Conservation (phyloP, 2,888 invertebrate species). For the Dolomedes plantarius region DNA sequence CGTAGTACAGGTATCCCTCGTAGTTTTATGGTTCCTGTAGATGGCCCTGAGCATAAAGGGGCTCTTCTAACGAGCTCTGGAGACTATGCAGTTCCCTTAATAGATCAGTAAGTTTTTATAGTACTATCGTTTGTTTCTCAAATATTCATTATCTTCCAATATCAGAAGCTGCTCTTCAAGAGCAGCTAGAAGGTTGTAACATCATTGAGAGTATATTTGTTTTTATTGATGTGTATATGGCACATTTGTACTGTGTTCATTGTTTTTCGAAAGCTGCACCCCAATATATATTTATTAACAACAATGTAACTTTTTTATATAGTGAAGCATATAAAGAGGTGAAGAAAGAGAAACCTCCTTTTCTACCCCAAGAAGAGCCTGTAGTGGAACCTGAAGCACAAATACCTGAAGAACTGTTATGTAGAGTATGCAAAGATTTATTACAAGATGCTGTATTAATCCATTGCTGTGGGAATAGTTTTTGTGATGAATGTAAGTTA, state of each 20-base stretch:
- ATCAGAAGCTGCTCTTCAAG: too few relatives aligned
- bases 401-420: slow-evolving; percentile 93
- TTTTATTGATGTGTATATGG: too few relatives aligned
- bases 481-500: slow-evolving; percentile 98
- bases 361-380: slow-evolving; percentile 80
- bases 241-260: too few relatives aligned
- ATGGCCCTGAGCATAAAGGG: slow-evolving; percentile 90
- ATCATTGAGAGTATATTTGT: too few relatives aligned
- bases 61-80: slow-evolving; percentile 93
- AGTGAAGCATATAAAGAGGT: slow-evolving; percentile 87
- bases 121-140: background rate
- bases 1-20: slow-evolving; percentile 98
- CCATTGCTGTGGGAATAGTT: slow-evolving; percentile 98
- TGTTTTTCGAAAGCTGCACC: too few relatives aligned
- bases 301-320: slow-evolving; percentile 67
- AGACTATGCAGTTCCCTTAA: slow-evolving; percentile 90
- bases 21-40: slow-evolving; percentile 96
- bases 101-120: slow-evolving; percentile 85
- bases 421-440: slow-evolving; percentile 93
- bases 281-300: too few relatives aligned
- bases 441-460: slow-evolving; percentile 97
- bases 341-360: slow-evolving; percentile 83
- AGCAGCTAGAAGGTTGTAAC: too few relatives aligned
- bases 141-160: too few relatives aligned
- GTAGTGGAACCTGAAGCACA: slow-evolving; percentile 77